Percentiles rank a stretch among this genome's conserved stretches.
These are phyloP conservation scores for Nomada goodeniana DNA, from an alignment of 2,888 invertebrate species.

Conservation along the genomic window DNA sequence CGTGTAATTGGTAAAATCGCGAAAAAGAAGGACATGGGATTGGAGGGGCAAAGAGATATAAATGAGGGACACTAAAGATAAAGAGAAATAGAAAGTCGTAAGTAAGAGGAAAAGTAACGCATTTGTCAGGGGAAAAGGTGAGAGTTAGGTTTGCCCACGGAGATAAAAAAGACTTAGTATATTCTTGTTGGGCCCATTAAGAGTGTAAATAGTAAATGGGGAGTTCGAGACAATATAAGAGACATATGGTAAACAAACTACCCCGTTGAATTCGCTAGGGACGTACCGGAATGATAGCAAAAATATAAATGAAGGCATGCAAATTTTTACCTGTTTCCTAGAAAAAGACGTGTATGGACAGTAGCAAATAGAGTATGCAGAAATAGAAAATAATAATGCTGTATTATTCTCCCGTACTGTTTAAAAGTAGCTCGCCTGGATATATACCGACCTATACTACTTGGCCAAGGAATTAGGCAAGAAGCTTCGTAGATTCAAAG, in stretches of 20 bases:
- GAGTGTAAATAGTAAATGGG: neutral
- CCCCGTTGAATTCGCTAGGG: neutral
- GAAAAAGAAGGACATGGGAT: neutral
- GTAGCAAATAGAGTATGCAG: no score
- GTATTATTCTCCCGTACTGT: no score
- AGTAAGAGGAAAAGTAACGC: conserved; percentile 14
- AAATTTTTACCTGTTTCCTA: neutral
- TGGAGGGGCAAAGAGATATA: neutral
- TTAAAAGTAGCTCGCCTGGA: no score
- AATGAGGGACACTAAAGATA: no score
- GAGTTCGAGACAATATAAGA: neutral
- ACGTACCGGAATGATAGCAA: neutral
- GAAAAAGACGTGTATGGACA: neutral
- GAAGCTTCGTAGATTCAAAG: no score
- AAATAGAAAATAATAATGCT: no score
- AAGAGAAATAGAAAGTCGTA: neutral
- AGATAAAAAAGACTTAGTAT: conserved; percentile 14
- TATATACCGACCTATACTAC: no score
- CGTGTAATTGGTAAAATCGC: conserved; percentile 8
- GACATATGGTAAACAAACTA: neutral
- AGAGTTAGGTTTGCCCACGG: neutral
- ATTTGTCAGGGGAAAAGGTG: conserved; percentile 15
- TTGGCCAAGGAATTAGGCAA: no score
- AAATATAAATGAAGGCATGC: neutral
- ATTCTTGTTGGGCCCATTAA: neutral